Percentiles rank a stretch among this genome's conserved stretches.
phyloP scores from a whole-genome alignment of 2,888 invertebrate species.

The Opisthograptis luteolata region DNA sequence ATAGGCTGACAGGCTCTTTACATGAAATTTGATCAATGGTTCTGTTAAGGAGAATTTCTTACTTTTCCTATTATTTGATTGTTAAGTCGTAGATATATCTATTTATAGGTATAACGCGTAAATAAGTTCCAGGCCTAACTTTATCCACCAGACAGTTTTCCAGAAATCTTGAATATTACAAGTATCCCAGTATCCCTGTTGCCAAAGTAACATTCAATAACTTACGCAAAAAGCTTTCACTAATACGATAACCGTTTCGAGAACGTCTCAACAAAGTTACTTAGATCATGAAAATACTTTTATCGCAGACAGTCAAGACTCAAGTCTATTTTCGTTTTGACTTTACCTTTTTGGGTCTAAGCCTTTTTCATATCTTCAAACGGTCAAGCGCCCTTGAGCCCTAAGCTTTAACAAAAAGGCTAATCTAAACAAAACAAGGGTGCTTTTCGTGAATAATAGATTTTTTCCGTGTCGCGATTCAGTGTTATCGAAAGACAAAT shows the following conservation, averaged over 20 bases:
- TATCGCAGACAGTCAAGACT: slow-evolving; percentile 9
- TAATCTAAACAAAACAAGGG: slow-evolving; percentile 33
- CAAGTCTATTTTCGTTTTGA: slow-evolving; percentile 13
- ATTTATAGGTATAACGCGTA: too few species aligned
- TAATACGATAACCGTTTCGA: neutral
- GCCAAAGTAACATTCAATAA: neutral
- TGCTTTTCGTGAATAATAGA: slow-evolving; percentile 20
- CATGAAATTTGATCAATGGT: too few species aligned
- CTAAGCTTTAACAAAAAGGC: slow-evolving; percentile 24
- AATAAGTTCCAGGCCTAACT: too few species aligned
- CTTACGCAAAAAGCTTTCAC: neutral
- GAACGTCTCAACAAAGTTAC: neutral
- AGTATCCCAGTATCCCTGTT: too few species aligned
- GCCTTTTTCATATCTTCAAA: slow-evolving; percentile 12
- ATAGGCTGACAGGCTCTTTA: too few species aligned
- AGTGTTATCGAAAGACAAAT: slow-evolving; percentile 35
- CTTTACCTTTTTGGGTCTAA: slow-evolving; percentile 15
- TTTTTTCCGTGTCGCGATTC: slow-evolving; percentile 22
- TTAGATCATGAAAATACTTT: slow-evolving; percentile 23
- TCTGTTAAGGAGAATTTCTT: too few species aligned
- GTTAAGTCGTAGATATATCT: too few species aligned
- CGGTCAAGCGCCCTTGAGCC: slow-evolving; percentile 21
- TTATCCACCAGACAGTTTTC: too few species aligned
- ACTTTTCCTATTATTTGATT: too few species aligned
- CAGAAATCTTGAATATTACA: too few species aligned